A percentile compares a stretch with the other conserved stretches of the same genome.
Evolutionary conservation across 30 jellyfish, hydroid and myxozoan genomes (phyloP).

Genomic region (Chrysaora quinquecirrha): DNA sequence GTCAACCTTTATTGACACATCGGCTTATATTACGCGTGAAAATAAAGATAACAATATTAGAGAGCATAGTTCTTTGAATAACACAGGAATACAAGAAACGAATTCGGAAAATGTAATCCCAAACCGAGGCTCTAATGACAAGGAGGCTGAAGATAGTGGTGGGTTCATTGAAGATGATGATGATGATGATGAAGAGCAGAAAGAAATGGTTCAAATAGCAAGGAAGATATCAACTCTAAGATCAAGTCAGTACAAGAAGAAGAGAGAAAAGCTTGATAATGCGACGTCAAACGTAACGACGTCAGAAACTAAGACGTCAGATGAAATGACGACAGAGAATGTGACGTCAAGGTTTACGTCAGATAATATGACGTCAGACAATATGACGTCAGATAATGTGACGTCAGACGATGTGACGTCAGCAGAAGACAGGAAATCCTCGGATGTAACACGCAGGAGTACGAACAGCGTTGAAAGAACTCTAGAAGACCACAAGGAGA

Average conservation of each 20-base stretch:
- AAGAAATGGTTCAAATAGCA: slow-evolving; percentile 59
- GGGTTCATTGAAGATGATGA: slow-evolving; percentile 6
- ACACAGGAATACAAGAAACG: background rate
- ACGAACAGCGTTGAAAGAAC: too few species aligned
- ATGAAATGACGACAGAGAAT: background rate
- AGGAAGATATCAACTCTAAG: slow-evolving; percentile 60
- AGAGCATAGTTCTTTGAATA: background rate
- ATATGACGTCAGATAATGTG: background rate
- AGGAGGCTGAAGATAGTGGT: background rate
- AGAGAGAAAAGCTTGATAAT: background rate
- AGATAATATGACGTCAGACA: background rate
- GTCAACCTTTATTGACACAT: background rate
- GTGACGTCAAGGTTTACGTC: background rate
- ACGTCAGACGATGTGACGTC: background rate
- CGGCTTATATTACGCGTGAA: background rate
- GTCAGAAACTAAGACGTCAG: background rate
- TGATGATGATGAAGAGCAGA: slow-evolving; percentile 49
- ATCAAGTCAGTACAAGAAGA: slow-evolving; percentile 49
- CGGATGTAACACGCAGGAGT: too few species aligned
- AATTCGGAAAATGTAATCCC: too few species aligned
- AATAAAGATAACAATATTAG: background rate
- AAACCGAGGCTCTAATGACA: background rate
- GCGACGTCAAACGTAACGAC: background rate
- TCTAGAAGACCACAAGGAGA: background rate
- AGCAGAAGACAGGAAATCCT: too few species aligned